These are phyloP conservation scores for Chrysomela aeneicollis DNA, from an alignment of 2,888 invertebrate species.

Conservation along the genomic window DNA sequence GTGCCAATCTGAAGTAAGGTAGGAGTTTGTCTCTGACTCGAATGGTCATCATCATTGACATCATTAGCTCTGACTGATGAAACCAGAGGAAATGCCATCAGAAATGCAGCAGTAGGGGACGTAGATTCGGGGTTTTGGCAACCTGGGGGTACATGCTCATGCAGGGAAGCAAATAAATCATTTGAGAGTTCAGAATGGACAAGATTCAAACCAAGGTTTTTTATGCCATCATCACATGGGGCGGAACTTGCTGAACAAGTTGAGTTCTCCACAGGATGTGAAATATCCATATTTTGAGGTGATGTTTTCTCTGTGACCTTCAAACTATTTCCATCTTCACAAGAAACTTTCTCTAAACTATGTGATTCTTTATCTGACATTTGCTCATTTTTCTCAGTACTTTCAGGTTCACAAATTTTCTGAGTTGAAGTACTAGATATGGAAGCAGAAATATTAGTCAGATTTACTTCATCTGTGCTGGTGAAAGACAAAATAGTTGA, in stretches of 20 bases:
- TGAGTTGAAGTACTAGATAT: background rate
- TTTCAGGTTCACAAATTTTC: background rate
- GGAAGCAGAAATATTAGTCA: background rate
- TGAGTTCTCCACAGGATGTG: background rate
- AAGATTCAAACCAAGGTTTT: constrained; percentile 49
- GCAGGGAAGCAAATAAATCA: constrained; percentile 67
- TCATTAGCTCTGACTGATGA: constrained; percentile 67
- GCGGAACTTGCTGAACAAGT: constrained; percentile 11
- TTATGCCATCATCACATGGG: constrained; percentile 31
- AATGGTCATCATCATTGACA: constrained; percentile 65
- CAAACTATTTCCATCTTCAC: background rate
- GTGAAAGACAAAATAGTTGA: background rate
- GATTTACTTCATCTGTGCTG: background rate
- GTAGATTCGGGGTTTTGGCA: constrained; percentile 68
- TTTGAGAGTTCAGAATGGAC: constrained; percentile 66
- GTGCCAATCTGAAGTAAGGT: constrained; percentile 63
- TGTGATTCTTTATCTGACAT: background rate
- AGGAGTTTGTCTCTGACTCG: constrained; percentile 60
- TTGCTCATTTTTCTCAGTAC: background rate
- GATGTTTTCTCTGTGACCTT: background rate
- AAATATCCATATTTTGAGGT: background rate
- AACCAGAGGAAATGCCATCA: constrained; percentile 78
- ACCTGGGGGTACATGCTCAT: constrained; percentile 66
- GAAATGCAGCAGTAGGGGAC: constrained; percentile 80
- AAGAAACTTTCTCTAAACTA: background rate